Conservation (phyloP, 1,140 invertebrate genomes). For the Leucophenga varia region DNA sequence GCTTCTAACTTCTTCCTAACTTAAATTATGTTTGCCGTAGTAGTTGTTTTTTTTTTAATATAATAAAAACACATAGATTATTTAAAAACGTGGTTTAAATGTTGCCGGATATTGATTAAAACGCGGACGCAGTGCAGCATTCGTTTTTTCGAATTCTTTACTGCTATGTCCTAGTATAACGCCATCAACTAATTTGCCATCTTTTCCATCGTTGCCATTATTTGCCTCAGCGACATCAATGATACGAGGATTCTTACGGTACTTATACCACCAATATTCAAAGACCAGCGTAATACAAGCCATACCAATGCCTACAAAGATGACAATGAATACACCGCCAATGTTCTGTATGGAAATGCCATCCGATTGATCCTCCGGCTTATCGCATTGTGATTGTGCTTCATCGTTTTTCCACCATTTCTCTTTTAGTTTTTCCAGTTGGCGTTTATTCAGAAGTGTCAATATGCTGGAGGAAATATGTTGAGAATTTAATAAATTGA, state of each 20-base stretch:
- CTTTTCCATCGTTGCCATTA: conserved; percentile 13
- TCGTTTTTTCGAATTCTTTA: conserved; percentile 48
- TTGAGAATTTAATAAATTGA: no score
- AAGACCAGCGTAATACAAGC: conserved; percentile 89
- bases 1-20: no score
- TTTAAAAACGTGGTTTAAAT: conserved; percentile 49
- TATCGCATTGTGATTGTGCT: conserved; percentile 76
- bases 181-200: conserved; percentile 34
- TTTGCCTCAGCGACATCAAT: conserved; percentile 58
- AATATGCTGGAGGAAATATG: conserved; percentile 76
- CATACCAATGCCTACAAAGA: conserved; percentile 89
- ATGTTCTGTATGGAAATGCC: conserved; percentile 98
- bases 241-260: conserved; percentile 63
- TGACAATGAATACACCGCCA: conserved; percentile 95
- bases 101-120: conserved; percentile 52
- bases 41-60: no score
- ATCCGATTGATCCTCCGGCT: conserved; percentile 87
- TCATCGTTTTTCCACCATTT: conserved; percentile 94
- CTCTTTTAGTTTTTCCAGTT: conserved; percentile 90
- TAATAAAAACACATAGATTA: no score
- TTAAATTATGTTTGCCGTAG: no score
- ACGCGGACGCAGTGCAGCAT: conserved; percentile 44
- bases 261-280: conserved; percentile 94
- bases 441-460: conserved; percentile 86
- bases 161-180: conserved; percentile 47